Evolutionary conservation across 2,113 vertebrate genomes (phyloP).

Genomic region (Archocentrus centrarchus): DNA sequence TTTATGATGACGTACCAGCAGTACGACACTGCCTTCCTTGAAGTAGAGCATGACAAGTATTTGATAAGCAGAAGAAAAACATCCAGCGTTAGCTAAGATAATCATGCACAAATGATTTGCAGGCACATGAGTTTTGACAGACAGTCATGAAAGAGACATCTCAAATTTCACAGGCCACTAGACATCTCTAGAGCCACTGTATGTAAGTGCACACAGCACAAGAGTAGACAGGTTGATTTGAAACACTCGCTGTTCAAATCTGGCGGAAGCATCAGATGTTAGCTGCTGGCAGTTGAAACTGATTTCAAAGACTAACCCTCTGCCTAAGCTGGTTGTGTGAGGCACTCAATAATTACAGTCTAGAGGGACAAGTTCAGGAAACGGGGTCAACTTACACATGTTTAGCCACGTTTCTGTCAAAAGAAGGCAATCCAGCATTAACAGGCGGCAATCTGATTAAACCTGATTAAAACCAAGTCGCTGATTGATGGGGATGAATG

Average conservation of each 20-base stretch:
- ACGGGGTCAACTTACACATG: conserved; percentile 1
- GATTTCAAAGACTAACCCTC: neutral
- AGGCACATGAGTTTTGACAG: neutral
- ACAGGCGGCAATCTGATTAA: neutral
- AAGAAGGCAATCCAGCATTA: conserved; percentile 2
- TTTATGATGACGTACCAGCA: too few species aligned
- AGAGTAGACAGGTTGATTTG: neutral
- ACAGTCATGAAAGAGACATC: neutral
- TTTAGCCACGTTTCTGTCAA: neutral
- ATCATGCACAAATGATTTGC: conserved; percentile 1
- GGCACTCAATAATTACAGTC: neutral
- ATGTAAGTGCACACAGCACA: neutral
- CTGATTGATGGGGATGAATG: neutral
- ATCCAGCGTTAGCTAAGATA: neutral
- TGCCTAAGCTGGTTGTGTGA: neutral
- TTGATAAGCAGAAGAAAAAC: neutral
- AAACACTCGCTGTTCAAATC: neutral
- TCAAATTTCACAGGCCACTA: neutral
- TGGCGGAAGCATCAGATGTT: neutral
- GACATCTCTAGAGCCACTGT: neutral
- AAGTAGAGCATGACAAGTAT: neutral
- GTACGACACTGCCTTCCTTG: too few species aligned
- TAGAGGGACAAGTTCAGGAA: conserved; percentile 1
- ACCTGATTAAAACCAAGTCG: conserved; percentile 1
- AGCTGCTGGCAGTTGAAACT: neutral